Evolutionary conservation across 2,888 invertebrate species (phyloP), one percentile per base, ranked within the genome.

Genomic region (Tolmerus cingulatus): DNA sequence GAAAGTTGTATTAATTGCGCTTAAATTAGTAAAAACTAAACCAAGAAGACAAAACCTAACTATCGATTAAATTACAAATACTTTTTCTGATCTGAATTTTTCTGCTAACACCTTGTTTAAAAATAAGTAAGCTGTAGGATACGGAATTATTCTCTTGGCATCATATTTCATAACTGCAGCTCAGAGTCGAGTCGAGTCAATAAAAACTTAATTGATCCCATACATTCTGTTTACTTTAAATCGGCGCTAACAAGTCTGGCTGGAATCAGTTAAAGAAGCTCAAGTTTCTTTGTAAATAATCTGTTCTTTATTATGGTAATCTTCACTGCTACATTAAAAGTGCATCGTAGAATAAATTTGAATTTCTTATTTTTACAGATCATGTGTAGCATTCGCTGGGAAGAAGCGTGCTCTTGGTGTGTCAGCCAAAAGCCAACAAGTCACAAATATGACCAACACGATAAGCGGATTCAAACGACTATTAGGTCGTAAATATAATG

Each of bases 381-480:
- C 99, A 93, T 99, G 96, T 93, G 97, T 99, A 87, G 98, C 99
- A 30, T 98, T 99, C 93, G 97, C 97, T 91, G 96, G 96, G 89
- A 98, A 97, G 92, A 97, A 97, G 91, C 96, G 99, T 90, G 96
- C 97, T 91, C 95, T 99, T 92, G 99, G 99, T 87, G 98, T 98
- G 57, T 97, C 98, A 76, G 99, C 99, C 88, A 98, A 98, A 92
- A 98, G 98, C 92, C 98, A 99, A 93, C 96, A 97, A 94, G 96
- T 98, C 86, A 98, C 98, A 90, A 99, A 99, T 92, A 96, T 98
- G 95, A 98, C 97, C 93, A 99, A 99, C 92, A 99, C 99, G 89
- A 95, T 99, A 87, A 96, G 96, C 93, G 97, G 97, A 88, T 97
- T 99, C 93, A 99, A 99, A 93, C 95, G 97, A 90, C 94, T 99